Evolutionary conservation across 2,113 vertebrate species (phyloP).

Genomic region (Brevimyrus niger): DNA sequence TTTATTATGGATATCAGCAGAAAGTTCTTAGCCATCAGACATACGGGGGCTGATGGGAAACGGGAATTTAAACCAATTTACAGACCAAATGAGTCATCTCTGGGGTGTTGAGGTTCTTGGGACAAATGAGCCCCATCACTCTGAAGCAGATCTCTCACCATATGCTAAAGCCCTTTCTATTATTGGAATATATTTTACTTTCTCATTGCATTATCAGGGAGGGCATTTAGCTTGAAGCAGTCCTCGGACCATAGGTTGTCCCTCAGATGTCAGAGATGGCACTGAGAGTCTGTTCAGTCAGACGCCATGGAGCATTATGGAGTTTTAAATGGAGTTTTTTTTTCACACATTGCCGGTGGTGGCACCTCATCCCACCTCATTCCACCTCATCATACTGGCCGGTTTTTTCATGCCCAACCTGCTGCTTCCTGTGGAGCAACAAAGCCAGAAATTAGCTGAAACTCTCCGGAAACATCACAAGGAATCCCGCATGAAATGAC

Average conservation of each 20-base stretch:
- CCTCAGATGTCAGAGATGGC: background rate
- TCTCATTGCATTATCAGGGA: background rate
- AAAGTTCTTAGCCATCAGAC: background rate
- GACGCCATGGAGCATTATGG: background rate
- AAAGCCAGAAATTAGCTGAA: background rate
- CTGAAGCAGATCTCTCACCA: background rate
- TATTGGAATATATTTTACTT: background rate
- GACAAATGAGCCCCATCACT: background rate
- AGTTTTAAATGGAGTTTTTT: too few relatives aligned
- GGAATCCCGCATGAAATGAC: background rate
- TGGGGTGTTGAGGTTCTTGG: background rate
- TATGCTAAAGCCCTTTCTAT: too few relatives aligned
- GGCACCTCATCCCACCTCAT: background rate
- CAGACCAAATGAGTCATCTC: background rate
- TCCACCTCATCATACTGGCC: background rate
- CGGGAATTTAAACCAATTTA: background rate
- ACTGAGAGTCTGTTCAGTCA: background rate
- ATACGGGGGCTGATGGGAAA: background rate
- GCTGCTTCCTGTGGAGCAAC: background rate
- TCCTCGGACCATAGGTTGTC: background rate
- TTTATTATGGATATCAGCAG: background rate
- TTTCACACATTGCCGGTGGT: conserved; percentile 1
- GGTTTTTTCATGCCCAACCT: background rate
- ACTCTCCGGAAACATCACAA: background rate
- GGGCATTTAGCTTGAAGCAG: background rate